phyloP scores from a whole-genome alignment of 2,797 vertebrate genomes.

The Scolopax rusticola region DNA sequence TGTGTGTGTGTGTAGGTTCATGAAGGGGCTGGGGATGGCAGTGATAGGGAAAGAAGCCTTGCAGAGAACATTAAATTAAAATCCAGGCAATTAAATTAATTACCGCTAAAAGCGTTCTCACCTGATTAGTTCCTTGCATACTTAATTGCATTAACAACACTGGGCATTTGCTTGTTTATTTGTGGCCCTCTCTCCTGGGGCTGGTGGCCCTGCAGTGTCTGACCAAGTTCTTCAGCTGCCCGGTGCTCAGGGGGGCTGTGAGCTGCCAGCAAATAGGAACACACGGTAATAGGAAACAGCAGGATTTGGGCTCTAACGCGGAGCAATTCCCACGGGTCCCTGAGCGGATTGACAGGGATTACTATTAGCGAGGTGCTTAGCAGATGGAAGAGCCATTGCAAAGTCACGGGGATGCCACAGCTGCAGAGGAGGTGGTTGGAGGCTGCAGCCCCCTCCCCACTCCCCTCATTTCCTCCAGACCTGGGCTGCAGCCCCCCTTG shows the following conservation, averaged over 20 bases:
- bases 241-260: not conserved
- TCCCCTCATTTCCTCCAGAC: not conserved
- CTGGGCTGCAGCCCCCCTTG: not conserved
- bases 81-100: conserved; percentile 69
- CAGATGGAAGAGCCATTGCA: conserved; percentile 14
- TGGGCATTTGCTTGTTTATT: not conserved
- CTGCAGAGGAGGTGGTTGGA: not conserved
- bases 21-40: not conserved
- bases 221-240: not conserved
- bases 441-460: not conserved
- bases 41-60: not conserved
- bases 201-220: not conserved
- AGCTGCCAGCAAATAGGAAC: not conserved
- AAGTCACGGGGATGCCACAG: not conserved
- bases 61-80: not conserved
- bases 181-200: not conserved
- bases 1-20: too few relatives aligned
- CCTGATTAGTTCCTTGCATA: conserved; percentile 63
- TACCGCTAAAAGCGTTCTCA: conserved; percentile 44
- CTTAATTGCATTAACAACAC: conserved; percentile 41
- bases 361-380: conserved; percentile 9
- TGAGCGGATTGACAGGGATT: not conserved
- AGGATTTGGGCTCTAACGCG: not conserved
- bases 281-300: not conserved
- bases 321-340: not conserved